A percentile compares a stretch with the other conserved stretches of the same genome.
These are phyloP conservation scores for Proterorhinus semilunaris DNA, from an alignment of 2,113 vertebrate species.

Conservation along the genomic window DNA sequence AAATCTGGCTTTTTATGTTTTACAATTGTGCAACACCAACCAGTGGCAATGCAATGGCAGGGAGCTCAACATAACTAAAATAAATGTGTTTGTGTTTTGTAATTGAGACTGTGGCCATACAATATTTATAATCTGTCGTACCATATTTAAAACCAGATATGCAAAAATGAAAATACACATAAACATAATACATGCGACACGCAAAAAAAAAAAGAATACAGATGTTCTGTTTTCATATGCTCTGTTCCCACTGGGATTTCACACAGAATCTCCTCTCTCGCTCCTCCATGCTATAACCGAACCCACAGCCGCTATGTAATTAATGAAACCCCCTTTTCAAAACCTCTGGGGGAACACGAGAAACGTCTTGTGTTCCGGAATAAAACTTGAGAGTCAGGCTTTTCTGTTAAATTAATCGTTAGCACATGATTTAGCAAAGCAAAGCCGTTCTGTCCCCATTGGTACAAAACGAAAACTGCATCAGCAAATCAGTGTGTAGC, in stretches of 20 bases:
- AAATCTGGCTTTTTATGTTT: no score
- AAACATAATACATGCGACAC: not conserved
- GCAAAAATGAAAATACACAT: no score
- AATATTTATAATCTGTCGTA: no score
- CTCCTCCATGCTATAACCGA: not conserved
- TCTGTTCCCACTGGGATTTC: conserved; percentile 14
- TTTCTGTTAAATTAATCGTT: conserved; percentile 8
- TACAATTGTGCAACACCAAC: no score
- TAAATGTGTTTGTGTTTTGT: no score
- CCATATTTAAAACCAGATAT: no score
- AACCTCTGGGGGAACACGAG: conserved; percentile 13
- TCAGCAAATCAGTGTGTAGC: not conserved
- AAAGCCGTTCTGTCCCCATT: not conserved
- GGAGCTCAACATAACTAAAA: no score
- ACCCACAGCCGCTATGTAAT: conserved; percentile 10
- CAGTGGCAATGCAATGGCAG: no score
- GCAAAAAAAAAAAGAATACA: not conserved
- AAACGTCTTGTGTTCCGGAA: conserved; percentile 17
- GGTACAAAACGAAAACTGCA: not conserved
- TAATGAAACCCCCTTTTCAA: conserved; percentile 19
- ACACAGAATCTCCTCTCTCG: conserved; percentile 19
- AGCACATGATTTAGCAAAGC: conserved; percentile 7
- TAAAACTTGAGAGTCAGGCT: conserved; percentile 22
- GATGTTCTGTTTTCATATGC: conserved; percentile 2
- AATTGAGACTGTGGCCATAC: no score